Percentiles rank a stretch among this genome's conserved stretches.
Evolutionary conservation across 2,113 vertebrate species (phyloP).

Genomic region (Oriolus oriolus): DNA sequence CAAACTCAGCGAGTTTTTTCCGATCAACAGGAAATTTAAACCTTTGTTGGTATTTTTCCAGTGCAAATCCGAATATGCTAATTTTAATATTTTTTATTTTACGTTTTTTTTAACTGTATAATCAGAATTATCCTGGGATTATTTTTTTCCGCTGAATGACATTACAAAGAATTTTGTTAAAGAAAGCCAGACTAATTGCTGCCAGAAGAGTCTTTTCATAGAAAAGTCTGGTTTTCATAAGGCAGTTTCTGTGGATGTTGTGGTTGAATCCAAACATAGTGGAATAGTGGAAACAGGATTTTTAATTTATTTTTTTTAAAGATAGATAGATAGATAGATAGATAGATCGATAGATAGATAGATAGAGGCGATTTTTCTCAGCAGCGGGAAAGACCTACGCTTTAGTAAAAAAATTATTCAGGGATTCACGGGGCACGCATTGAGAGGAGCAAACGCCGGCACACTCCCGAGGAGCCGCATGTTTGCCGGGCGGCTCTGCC

Average conservation of each 20-base stretch:
- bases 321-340: background rate
- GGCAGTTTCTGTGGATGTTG: constrained; percentile 70
- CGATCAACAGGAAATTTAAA: constrained; percentile 32
- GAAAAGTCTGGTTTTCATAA: constrained; percentile 80
- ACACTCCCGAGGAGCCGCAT: background rate
- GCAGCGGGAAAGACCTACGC: constrained; percentile 22
- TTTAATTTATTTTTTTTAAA: constrained; percentile 7
- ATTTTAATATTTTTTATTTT: constrained; percentile 7
- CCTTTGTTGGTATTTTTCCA: background rate
- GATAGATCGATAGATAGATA: background rate
- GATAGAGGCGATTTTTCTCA: constrained; percentile 31
- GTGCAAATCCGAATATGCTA: constrained; percentile 24
- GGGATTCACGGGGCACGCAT: background rate
- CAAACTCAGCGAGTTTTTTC: constrained; percentile 19
- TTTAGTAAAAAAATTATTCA: constrained; percentile 15
- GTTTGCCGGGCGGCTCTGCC: background rate
- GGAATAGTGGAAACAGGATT: constrained; percentile 39
- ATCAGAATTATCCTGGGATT: constrained; percentile 41
- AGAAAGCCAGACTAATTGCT: constrained; percentile 78
- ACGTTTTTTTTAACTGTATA: background rate
- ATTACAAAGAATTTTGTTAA: constrained; percentile 81
- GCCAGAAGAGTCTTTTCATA: constrained; percentile 74
- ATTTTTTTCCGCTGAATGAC: constrained; percentile 60
- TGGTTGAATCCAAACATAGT: constrained; percentile 63
- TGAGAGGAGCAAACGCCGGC: background rate